These are phyloP conservation scores for Alloplasta piceator DNA, from an alignment of 2,888 invertebrate genomes.

Conservation along the genomic window DNA sequence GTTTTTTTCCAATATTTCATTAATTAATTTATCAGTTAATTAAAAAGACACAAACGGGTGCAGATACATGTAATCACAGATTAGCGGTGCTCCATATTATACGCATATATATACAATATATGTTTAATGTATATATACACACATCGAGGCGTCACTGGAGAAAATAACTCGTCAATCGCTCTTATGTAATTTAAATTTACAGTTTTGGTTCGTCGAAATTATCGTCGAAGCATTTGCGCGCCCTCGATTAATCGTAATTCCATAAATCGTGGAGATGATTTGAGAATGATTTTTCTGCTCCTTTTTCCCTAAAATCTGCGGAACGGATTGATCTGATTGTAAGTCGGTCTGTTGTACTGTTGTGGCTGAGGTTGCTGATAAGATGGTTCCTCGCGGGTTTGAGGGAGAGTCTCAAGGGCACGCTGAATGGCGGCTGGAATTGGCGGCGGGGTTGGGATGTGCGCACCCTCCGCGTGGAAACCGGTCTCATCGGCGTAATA, in stretches of 20 bases:
- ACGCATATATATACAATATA: not conserved
- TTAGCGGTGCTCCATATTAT: constrained; percentile 47
- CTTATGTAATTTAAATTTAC: constrained; percentile 30
- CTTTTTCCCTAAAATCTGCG: constrained; percentile 66
- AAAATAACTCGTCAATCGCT: constrained; percentile 17
- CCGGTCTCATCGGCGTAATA: constrained; percentile 92
- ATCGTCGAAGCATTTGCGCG: not conserved
- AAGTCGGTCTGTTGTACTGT: constrained; percentile 71
- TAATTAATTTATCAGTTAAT: constrained; percentile 36
- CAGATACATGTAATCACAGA: constrained; percentile 64
- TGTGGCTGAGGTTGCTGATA: constrained; percentile 74
- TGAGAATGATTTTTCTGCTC: constrained; percentile 30
- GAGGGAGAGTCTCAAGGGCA: constrained; percentile 84
- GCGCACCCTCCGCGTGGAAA: constrained; percentile 90
- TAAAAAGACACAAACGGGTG: constrained; percentile 49
- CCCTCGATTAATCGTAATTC: constrained; percentile 37
- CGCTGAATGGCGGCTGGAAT: constrained; percentile 89
- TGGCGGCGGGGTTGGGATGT: constrained; percentile 91
- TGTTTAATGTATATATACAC: constrained; percentile 10
- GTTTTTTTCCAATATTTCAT: constrained; percentile 36
- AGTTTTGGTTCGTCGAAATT: constrained; percentile 42
- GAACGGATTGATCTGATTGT: constrained; percentile 70
- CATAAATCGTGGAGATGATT: not conserved
- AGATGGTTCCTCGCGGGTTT: constrained; percentile 82
- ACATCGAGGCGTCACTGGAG: constrained; percentile 9